Percentiles rank a stretch among this genome's conserved stretches.
Evolutionary conservation across 2,888 invertebrate species (phyloP).

Genomic region (Athetis lepigone): DNA sequence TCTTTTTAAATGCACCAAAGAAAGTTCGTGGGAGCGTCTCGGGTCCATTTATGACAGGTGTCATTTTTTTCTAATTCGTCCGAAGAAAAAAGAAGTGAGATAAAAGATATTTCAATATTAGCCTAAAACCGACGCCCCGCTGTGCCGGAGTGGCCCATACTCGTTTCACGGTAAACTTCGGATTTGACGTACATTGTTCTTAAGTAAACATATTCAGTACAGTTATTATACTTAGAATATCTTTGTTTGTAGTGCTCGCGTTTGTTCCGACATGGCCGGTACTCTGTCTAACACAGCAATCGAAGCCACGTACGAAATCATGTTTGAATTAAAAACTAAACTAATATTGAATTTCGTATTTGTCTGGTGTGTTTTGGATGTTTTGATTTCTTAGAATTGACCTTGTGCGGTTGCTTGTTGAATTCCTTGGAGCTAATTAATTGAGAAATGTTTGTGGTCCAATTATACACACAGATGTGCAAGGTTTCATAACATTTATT

Average conservation of each 20-base stretch:
- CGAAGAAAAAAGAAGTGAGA: slow-evolving; percentile 72
- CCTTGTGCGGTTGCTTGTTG: slow-evolving; percentile 50
- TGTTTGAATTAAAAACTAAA: slow-evolving; percentile 53
- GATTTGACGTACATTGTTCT: slow-evolving; percentile 69
- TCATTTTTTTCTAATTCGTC: slow-evolving; percentile 76
- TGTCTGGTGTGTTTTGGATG: slow-evolving; percentile 40
- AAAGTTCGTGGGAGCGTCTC: slow-evolving; percentile 75
- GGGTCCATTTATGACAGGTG: slow-evolving; percentile 80
- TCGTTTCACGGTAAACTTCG: slow-evolving; percentile 69
- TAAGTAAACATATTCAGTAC: slow-evolving; percentile 67
- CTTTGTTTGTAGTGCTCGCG: slow-evolving; percentile 40
- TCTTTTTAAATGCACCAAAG: slow-evolving; percentile 66
- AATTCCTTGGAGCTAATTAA: slow-evolving; percentile 49
- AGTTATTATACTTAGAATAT: slow-evolving; percentile 62
- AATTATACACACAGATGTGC: slow-evolving; percentile 41
- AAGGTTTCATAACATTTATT: slow-evolving; percentile 29
- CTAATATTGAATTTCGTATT: slow-evolving; percentile 44
- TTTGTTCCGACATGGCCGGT: slow-evolving; percentile 35
- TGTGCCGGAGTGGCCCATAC: slow-evolving; percentile 69
- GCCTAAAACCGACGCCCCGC: slow-evolving; percentile 77
- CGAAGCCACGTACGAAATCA: slow-evolving; percentile 45
- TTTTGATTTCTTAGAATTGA: slow-evolving; percentile 54
- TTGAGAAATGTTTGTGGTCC: slow-evolving; percentile 52
- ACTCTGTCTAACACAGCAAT: slow-evolving; percentile 25
- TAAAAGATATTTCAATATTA: slow-evolving; percentile 84